A percentile compares a stretch with the other conserved stretches of the same genome.
Evolutionary conservation across 2,113 vertebrate species (phyloP).

Genomic region (Gasterosteus nipponicus): DNA sequence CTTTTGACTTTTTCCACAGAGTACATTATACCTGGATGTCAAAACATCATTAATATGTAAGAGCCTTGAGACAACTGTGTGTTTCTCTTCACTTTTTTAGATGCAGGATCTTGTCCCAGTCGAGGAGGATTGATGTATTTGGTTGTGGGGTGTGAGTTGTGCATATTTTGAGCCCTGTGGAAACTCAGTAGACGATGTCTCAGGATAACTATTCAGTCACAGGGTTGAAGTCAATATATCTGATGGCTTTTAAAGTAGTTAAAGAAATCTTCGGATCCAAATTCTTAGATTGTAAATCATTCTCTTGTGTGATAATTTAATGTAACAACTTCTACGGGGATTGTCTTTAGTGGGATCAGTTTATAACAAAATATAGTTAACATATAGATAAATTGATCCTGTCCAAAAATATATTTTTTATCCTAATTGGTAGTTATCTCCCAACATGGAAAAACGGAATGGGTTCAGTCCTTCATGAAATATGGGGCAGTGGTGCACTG

Average conservation of each 20-base stretch:
- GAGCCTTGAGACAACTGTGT: conserved; percentile 37
- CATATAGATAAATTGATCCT: too few species aligned
- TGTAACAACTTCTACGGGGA: too few species aligned
- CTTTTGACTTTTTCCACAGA: conserved; percentile 54
- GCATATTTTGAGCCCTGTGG: conserved; percentile 13
- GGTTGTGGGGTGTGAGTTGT: conserved; percentile 5
- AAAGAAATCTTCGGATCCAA: background rate
- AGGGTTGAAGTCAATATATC: background rate
- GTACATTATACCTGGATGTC: conserved; percentile 49
- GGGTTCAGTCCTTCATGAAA: too few species aligned
- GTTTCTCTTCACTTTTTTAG: conserved; percentile 38
- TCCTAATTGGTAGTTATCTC: too few species aligned
- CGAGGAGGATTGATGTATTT: conserved; percentile 44
- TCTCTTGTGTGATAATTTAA: too few species aligned
- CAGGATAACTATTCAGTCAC: background rate
- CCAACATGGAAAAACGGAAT: too few species aligned
- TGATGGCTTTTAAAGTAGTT: background rate
- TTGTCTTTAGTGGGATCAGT: too few species aligned
- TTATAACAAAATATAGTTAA: too few species aligned
- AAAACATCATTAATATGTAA: conserved; percentile 65
- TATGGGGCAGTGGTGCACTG: too few species aligned
- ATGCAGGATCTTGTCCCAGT: conserved; percentile 31
- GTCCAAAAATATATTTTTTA: too few species aligned
- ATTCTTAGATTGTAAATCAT: background rate
- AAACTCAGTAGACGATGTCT: background rate